phyloP scores from a whole-genome alignment of 2,113 vertebrate genomes.

The Anser cygnoides region DNA sequence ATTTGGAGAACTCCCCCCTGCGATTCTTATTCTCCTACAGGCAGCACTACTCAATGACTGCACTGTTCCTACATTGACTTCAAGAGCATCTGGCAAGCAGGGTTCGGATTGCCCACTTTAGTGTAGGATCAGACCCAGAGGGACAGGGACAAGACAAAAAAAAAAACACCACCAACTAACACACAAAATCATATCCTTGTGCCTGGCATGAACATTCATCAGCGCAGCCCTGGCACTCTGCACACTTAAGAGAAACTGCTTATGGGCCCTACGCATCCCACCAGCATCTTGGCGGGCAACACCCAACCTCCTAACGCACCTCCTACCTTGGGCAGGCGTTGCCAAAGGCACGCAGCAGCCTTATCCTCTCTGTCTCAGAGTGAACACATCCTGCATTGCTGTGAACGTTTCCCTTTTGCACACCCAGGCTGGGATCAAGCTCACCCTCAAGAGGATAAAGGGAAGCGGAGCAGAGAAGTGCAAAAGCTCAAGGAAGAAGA shows the following conservation, averaged over 20 bases:
- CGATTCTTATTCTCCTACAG: background rate
- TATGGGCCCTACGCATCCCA: background rate
- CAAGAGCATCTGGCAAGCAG: background rate
- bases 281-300: background rate
- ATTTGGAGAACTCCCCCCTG: background rate
- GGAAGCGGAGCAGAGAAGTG: background rate
- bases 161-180: too few species aligned
- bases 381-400: fast-evolving
- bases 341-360: too few species aligned
- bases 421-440: background rate
- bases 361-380: background rate
- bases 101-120: background rate
- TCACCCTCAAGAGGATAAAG: background rate
- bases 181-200: background rate
- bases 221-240: background rate
- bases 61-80: background rate
- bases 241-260: background rate
- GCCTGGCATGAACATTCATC: background rate
- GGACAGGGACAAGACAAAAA: background rate
- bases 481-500: background rate
- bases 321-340: background rate
- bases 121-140: background rate
- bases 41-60: background rate
- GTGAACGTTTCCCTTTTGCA: background rate
- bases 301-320: background rate